These are phyloP conservation scores for Pungitius pungitius DNA, from an alignment of 2,113 vertebrate genomes.

Conservation along the genomic window DNA sequence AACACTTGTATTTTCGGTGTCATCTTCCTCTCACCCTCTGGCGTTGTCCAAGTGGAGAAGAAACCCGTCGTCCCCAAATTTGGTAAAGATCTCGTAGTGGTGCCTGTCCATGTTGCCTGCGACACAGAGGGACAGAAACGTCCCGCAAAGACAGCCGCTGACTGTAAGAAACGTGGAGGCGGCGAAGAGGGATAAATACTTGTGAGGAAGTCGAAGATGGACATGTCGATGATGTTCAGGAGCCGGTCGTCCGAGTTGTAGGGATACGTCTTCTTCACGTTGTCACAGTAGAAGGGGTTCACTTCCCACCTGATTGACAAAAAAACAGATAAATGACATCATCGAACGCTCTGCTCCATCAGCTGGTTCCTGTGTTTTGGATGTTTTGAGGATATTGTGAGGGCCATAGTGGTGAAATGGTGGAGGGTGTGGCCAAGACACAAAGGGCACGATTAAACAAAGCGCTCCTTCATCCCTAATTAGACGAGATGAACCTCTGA, in stretches of 20 bases:
- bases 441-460: neutral
- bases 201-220: conserved; percentile 95
- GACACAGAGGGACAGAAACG: neutral
- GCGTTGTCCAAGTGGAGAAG: conserved; percentile 95
- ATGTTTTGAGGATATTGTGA: neutral
- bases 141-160: neutral
- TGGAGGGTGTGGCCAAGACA: neutral
- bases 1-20: neutral
- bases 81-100: conserved; percentile 97
- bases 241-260: conserved; percentile 89
- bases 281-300: conserved; percentile 91
- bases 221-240: conserved; percentile 96
- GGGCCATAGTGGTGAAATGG: no score
- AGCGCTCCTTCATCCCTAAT: neutral
- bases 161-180: neutral
- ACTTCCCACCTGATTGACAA: conserved; percentile 88
- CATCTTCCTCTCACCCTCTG: conserved; percentile 85
- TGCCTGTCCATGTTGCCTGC: conserved; percentile 98
- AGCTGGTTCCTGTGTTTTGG: neutral
- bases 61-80: conserved; percentile 94
- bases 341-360: neutral
- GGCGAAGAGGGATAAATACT: conserved; percentile 72
- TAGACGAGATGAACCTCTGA: conserved; percentile 17
- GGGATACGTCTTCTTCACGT: conserved; percentile 86
- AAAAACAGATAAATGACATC: neutral